Conservation (phyloP, 2,113 vertebrate genomes). For the Zootoca vivipara region DNA sequence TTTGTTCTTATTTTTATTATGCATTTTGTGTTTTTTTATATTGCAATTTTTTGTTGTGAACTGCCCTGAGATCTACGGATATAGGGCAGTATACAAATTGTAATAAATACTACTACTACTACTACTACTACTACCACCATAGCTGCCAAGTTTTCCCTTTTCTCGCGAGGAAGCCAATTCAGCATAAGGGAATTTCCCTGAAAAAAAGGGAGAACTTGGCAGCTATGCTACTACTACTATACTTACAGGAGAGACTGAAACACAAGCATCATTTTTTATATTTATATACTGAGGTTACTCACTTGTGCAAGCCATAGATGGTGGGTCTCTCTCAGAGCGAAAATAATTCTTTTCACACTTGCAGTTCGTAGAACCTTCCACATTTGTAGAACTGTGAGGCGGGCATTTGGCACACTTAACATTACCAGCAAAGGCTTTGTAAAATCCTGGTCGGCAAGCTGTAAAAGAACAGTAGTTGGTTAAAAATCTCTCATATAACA, state of each 20-base stretch:
- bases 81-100: too few species aligned
- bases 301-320: conserved; percentile 98
- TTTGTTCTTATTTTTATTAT: too few species aligned
- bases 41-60: too few species aligned
- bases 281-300: conserved; percentile 66
- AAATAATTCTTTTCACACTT: conserved; percentile 98
- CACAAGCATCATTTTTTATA: too few species aligned
- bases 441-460: conserved; percentile 95
- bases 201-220: too few species aligned
- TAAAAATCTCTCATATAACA: neutral
- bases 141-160: too few species aligned
- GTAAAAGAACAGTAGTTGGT: conserved; percentile 58
- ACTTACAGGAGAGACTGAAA: conserved; percentile 14
- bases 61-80: too few species aligned
- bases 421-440: conserved; percentile 90
- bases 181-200: too few species aligned
- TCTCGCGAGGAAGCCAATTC: too few species aligned
- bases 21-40: too few species aligned
- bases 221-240: neutral
- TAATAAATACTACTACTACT: too few species aligned
- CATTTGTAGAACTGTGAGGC: conserved; percentile 89
- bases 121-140: neutral
- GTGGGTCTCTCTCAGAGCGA: conserved; percentile 91
- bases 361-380: conserved; percentile 91
- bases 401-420: conserved; percentile 94